These are phyloP conservation scores for Amphimallon solstitiale DNA, from an alignment of 2,888 invertebrate species.

Conservation along the genomic window DNA sequence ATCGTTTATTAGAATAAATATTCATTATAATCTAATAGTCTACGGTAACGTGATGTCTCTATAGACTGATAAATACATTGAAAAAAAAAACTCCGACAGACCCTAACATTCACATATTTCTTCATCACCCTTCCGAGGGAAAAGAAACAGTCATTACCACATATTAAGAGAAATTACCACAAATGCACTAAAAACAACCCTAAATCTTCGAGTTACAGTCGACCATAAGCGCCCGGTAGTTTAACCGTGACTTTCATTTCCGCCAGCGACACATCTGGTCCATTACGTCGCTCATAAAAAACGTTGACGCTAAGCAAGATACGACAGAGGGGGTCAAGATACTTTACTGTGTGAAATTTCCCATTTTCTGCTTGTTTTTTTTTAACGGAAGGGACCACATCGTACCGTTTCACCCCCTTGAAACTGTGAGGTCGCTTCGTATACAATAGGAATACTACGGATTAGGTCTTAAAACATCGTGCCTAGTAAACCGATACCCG, in stretches of 20 bases:
- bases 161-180: slow-evolving; percentile 61
- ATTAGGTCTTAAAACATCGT: slow-evolving; percentile 43
- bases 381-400: slow-evolving; percentile 48
- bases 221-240: slow-evolving; percentile 29
- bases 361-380: slow-evolving; percentile 56
- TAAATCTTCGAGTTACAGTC: slow-evolving; percentile 48
- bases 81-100: background rate
- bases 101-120: slow-evolving; percentile 15
- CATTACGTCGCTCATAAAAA: slow-evolving; percentile 36
- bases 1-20: background rate
- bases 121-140: background rate
- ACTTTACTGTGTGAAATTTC: slow-evolving; percentile 59
- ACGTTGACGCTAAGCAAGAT: slow-evolving; percentile 38
- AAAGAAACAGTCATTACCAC: slow-evolving; percentile 54
- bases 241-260: background rate
- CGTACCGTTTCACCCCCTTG: slow-evolving; percentile 41
- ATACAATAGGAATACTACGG: slow-evolving; percentile 45
- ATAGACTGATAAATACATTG: slow-evolving; percentile 1
- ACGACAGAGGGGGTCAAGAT: slow-evolving; percentile 44
- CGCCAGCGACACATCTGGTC: slow-evolving; percentile 10
- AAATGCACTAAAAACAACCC: slow-evolving; percentile 55
- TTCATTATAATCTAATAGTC: background rate
- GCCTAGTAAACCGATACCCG: slow-evolving; percentile 60
- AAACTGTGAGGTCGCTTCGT: slow-evolving; percentile 51
- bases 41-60: background rate